Percentiles rank a stretch among this genome's conserved stretches.
phyloP scores from a whole-genome alignment of 2,888 invertebrate species.

The Actias luna region DNA sequence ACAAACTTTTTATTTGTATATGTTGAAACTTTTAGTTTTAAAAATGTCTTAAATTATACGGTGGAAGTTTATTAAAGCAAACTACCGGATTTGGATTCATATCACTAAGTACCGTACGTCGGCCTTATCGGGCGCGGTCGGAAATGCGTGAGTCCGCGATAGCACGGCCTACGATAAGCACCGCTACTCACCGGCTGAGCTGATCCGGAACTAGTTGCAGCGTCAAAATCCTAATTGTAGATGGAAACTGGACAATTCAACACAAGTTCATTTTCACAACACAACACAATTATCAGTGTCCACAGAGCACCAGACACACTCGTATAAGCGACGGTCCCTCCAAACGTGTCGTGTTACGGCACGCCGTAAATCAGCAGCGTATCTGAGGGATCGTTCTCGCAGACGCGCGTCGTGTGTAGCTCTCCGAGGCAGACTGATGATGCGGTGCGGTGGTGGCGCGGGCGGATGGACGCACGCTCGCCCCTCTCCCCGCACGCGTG shows the following conservation, averaged over 20 bases:
- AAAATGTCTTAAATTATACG: slow-evolving; percentile 9
- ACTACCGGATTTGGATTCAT: slow-evolving; percentile 41
- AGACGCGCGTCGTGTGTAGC: slow-evolving; percentile 75
- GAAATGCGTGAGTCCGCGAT: slow-evolving; percentile 80
- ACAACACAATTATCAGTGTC: slow-evolving; percentile 76
- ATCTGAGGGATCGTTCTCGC: slow-evolving; percentile 78
- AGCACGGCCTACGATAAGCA: slow-evolving; percentile 78
- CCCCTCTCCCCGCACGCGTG: slow-evolving; percentile 46
- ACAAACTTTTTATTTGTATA: not conserved
- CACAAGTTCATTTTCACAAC: slow-evolving; percentile 75
- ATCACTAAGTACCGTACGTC: slow-evolving; percentile 52
- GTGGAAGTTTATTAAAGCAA: slow-evolving; percentile 25
- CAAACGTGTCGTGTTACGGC: slow-evolving; percentile 82
- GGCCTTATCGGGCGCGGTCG: slow-evolving; percentile 80
- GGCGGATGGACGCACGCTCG: slow-evolving; percentile 74
- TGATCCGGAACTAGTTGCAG: slow-evolving; percentile 78
- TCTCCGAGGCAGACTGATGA: slow-evolving; percentile 78
- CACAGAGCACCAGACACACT: slow-evolving; percentile 76
- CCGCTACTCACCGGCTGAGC: slow-evolving; percentile 80
- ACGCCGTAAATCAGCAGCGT: slow-evolving; percentile 81
- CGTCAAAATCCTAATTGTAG: slow-evolving; percentile 71
- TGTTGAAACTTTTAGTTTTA: not conserved
- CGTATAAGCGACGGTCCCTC: slow-evolving; percentile 76
- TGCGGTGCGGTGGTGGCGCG: slow-evolving; percentile 74
- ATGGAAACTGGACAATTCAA: slow-evolving; percentile 61